Conservation (phyloP, 2,888 invertebrate genomes). For the Lasioglossum calceatum region DNA sequence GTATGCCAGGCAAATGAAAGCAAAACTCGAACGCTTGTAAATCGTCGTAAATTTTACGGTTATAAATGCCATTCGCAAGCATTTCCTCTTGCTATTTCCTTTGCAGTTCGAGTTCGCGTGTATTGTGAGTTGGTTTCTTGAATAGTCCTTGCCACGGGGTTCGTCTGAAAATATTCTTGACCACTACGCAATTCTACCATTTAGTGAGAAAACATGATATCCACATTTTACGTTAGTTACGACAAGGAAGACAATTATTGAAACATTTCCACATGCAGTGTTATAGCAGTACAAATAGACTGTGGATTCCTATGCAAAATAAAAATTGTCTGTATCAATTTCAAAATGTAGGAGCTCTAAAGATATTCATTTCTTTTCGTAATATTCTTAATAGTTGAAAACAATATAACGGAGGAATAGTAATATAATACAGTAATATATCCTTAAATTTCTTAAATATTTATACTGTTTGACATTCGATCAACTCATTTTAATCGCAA, state of each 20-base stretch:
- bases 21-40: conserved; percentile 55
- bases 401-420: neutral
- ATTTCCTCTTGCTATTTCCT: conserved; percentile 53
- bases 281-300: too few species aligned
- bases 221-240: neutral
- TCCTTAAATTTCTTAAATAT: too few species aligned
- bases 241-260: neutral
- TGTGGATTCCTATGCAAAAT: neutral
- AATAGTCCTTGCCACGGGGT: conserved; percentile 16
- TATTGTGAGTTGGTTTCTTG: conserved; percentile 18
- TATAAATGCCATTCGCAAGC: conserved; percentile 73
- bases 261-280: neutral
- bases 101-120: conserved; percentile 30
- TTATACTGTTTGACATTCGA: too few species aligned
- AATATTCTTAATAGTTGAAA: neutral
- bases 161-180: neutral
- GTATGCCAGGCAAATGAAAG: conserved; percentile 60
- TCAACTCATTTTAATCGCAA: neutral
- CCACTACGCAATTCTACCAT: neutral
- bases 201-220: neutral
- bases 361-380: neutral
- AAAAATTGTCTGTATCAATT: neutral
- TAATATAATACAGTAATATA: too few species aligned
- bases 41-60: conserved; percentile 75
- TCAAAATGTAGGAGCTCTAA: too few species aligned